A percentile compares a stretch with the other conserved stretches of the same genome.
phyloP scores from a whole-genome alignment of 1,140 invertebrate species.

The Thereuonema tuberculata region DNA sequence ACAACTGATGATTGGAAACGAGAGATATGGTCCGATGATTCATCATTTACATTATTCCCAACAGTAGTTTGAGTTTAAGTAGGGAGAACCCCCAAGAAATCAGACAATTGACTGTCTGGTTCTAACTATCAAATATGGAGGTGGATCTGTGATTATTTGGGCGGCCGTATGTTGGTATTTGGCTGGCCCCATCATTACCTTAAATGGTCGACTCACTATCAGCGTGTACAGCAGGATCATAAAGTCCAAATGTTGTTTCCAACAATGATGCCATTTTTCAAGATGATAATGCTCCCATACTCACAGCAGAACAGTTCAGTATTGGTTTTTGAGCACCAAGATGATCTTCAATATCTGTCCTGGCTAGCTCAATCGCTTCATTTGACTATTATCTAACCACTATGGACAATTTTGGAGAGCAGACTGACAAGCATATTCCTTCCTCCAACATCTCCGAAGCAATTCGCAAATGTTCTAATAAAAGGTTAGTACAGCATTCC shows the following conservation, averaged over 20 bases:
- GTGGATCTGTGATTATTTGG: background rate
- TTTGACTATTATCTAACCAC: background rate
- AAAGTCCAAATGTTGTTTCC: no score
- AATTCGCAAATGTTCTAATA: background rate
- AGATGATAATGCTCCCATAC: no score
- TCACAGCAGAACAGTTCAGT: background rate
- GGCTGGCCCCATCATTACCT: background rate
- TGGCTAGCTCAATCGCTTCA: background rate
- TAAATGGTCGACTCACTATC: background rate
- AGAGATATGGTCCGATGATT: background rate
- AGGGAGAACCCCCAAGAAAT: background rate
- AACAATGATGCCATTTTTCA: background rate
- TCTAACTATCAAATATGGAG: background rate
- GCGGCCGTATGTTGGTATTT: background rate
- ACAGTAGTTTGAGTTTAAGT: no score
- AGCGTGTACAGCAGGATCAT: background rate
- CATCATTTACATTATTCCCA: background rate
- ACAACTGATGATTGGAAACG: background rate
- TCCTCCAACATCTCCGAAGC: background rate
- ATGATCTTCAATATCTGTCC: background rate
- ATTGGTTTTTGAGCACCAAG: background rate
- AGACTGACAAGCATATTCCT: background rate
- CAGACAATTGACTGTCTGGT: background rate
- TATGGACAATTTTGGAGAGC: background rate
- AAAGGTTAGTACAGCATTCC: background rate